A percentile compares a stretch with the other conserved stretches of the same genome.
phyloP scores from a whole-genome alignment of 2,797 vertebrate species.

The Epinephelus awoara region DNA sequence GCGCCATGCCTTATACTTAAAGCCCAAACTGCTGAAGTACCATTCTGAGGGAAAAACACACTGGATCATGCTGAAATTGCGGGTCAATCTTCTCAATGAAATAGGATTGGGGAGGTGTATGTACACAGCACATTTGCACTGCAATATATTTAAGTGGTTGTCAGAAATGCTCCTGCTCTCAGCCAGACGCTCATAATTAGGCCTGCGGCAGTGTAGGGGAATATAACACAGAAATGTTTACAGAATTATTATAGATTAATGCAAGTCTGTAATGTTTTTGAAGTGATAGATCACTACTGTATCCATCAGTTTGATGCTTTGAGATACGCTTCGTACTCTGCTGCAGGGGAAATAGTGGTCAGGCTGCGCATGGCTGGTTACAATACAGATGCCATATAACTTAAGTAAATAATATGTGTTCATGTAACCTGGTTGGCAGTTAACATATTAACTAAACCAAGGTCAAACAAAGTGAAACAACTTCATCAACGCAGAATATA shows the following conservation, averaged over 20 bases:
- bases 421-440: not conserved
- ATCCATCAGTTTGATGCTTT: not conserved
- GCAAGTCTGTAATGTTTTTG: constrained; percentile 18
- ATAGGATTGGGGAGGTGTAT: constrained; percentile 28
- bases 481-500: not conserved
- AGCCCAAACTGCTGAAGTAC: constrained; percentile 32
- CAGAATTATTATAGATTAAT: constrained; percentile 21
- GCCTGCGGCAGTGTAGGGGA: constrained; percentile 22
- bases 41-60: constrained; percentile 35
- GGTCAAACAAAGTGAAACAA: not conserved
- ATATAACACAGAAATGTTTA: constrained; percentile 44
- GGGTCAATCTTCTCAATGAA: constrained; percentile 52
- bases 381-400: not conserved
- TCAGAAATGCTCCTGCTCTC: constrained; percentile 44
- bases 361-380: not conserved
- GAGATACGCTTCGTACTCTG: not conserved
- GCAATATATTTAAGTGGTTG: constrained; percentile 42
- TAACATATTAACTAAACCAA: not conserved
- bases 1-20: constrained; percentile 14
- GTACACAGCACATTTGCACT: constrained; percentile 41
- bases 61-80: constrained; percentile 33
- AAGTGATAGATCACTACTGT: constrained; percentile 12
- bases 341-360: not conserved
- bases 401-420: not conserved
- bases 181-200: constrained; percentile 49